Evolutionary conservation across 2,797 vertebrate species (phyloP).

Genomic region (Malacoctenus gilli): DNA sequence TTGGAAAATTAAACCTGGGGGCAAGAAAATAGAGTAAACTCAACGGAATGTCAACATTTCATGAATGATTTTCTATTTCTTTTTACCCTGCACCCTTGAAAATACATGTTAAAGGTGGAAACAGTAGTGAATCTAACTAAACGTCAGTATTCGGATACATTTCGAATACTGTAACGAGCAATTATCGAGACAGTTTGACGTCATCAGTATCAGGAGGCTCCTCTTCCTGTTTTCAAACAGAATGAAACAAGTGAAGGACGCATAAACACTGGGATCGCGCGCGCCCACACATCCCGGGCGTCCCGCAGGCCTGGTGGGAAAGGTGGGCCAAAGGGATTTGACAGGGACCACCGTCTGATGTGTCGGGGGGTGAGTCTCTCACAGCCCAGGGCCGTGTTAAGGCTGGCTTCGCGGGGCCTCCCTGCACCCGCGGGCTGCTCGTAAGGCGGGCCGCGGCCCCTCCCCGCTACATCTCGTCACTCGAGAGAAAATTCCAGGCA

Average conservation of each 20-base stretch:
- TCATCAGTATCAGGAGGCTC: conserved; percentile 5
- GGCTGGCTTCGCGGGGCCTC: conserved; percentile 63
- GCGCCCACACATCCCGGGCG: conserved; percentile 27
- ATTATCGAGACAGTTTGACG: conserved; percentile 26
- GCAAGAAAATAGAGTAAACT: conserved; percentile 6
- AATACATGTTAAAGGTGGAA: conserved; percentile 30
- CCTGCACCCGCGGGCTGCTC: conserved; percentile 50
- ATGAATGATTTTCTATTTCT: conserved; percentile 16
- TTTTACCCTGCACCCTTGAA: conserved; percentile 7
- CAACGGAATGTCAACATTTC: conserved; percentile 77
- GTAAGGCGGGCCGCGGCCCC: conserved; percentile 70
- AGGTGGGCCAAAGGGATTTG: conserved; percentile 21
- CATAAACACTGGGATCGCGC: conserved; percentile 30
- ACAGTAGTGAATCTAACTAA: conserved; percentile 18
- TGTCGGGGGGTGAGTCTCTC: no score
- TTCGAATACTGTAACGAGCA: conserved; percentile 26
- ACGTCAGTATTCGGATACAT: conserved; percentile 6
- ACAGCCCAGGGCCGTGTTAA: conserved; percentile 66
- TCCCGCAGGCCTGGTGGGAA: conserved; percentile 28
- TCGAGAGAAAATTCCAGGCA: conserved; percentile 30
- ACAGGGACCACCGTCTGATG: conserved; percentile 24
- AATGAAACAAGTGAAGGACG: conserved; percentile 26
- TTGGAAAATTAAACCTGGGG: no score
- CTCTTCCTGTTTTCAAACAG: no score
- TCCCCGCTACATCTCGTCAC: conserved; percentile 41